Evolutionary conservation across 2,113 vertebrate genomes (phyloP).

Genomic region (Mastomys natalensis): DNA sequence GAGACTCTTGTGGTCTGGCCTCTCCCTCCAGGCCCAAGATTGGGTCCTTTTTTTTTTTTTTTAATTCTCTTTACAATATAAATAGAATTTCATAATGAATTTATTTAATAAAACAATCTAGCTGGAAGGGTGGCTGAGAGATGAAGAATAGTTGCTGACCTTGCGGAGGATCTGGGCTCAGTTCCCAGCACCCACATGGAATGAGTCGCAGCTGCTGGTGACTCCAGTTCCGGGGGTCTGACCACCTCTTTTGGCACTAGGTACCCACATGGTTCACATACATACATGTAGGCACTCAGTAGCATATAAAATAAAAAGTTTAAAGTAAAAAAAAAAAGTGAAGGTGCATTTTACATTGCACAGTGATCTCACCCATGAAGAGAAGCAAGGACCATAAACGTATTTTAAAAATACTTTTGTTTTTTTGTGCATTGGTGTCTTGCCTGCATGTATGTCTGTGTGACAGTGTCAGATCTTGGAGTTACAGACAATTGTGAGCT

Average conservation of each 20-base stretch:
- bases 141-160: not conserved
- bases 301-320: not conserved
- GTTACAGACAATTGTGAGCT: no score
- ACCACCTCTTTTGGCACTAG: not conserved
- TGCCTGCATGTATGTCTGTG: no score
- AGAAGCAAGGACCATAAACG: not conserved
- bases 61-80: constrained; percentile 82
- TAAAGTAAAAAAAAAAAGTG: not conserved
- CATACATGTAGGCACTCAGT: not conserved
- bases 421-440: no score
- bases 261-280: not conserved
- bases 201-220: not conserved
- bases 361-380: not conserved
- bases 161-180: not conserved
- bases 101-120: not conserved
- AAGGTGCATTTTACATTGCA: not conserved
- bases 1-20: not conserved
- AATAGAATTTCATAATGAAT: constrained; percentile 75
- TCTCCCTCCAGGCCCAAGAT: not conserved
- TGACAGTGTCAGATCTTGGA: no score
- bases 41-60: not conserved
- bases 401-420: no score
- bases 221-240: not conserved
- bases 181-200: not conserved
- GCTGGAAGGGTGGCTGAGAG: no score